Evolutionary conservation across 2,113 vertebrate genomes (phyloP).

Genomic region (Steatornis caripensis): DNA sequence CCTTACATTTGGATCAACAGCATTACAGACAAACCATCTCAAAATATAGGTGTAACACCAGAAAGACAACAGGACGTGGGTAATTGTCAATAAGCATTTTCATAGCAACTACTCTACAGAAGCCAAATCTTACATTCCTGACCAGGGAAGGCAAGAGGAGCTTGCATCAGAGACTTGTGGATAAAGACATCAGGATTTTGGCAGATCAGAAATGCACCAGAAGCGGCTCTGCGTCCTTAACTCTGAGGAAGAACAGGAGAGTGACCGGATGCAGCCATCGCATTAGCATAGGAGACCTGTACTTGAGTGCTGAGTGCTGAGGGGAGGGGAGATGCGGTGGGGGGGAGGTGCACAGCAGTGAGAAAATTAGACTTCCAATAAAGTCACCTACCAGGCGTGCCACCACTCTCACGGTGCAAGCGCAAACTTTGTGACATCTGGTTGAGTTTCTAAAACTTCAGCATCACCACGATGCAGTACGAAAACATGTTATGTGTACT

Average conservation of each 20-base stretch:
- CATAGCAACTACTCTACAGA: not conserved
- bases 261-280: not conserved
- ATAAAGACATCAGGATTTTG: not conserved
- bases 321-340: not conserved
- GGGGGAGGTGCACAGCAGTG: not conserved
- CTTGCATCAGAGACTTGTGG: not conserved
- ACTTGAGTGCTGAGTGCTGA: not conserved
- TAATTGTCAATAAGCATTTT: not conserved
- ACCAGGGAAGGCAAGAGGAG: not conserved
- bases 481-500: fast-evolving
- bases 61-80: not conserved
- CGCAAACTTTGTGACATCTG: not conserved
- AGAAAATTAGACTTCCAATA: not conserved
- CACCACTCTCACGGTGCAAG: not conserved
- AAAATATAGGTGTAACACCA: not conserved
- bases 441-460: not conserved
- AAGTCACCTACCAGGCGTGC: not conserved
- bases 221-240: not conserved
- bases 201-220: not conserved
- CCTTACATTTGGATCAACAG: not conserved
- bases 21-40: not conserved
- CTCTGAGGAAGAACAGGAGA: not conserved
- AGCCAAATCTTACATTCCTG: not conserved
- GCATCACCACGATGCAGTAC: not conserved
- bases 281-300: not conserved